phyloP scores from a whole-genome alignment of 1,140 invertebrate genomes.

The Penaeus vannamei region DNA sequence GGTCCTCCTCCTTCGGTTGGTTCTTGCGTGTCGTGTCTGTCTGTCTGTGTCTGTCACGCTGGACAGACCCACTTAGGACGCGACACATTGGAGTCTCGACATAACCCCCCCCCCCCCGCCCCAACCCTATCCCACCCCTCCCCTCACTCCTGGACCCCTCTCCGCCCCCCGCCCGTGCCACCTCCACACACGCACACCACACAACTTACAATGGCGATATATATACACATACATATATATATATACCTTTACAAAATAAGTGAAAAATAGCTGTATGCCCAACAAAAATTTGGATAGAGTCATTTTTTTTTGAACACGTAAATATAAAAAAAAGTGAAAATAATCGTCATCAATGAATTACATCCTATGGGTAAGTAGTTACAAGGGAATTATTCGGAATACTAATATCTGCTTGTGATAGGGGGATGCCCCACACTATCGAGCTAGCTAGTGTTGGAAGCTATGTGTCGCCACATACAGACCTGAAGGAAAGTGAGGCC shows the following conservation, averaged over 20 bases:
- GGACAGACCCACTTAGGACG: too few species aligned
- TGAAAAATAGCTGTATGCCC: constrained; percentile 37
- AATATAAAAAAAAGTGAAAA: constrained; percentile 11
- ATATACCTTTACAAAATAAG: constrained; percentile 1
- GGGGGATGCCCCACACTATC: background rate
- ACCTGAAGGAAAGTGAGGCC: constrained; percentile 57
- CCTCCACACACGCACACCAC: background rate
- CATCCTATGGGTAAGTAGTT: constrained; percentile 52
- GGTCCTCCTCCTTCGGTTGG: too few species aligned
- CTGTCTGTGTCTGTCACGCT: too few species aligned
- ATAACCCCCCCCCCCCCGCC: too few species aligned
- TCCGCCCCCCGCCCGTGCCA: background rate
- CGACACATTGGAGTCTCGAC: too few species aligned
- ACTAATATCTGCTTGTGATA: constrained; percentile 54
- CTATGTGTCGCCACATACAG: constrained; percentile 52
- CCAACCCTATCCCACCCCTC: too few species aligned
- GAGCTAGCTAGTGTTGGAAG: constrained; percentile 56
- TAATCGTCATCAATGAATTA: constrained; percentile 11
- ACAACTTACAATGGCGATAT: too few species aligned
- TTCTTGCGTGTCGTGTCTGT: too few species aligned
- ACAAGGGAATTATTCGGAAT: constrained; percentile 41
- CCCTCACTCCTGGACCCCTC: background rate
- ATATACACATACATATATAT: background rate
- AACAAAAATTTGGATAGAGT: constrained; percentile 23
- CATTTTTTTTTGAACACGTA: constrained; percentile 41